Conservation (phyloP, 2,113 vertebrate genomes). For the Limanda limanda region DNA sequence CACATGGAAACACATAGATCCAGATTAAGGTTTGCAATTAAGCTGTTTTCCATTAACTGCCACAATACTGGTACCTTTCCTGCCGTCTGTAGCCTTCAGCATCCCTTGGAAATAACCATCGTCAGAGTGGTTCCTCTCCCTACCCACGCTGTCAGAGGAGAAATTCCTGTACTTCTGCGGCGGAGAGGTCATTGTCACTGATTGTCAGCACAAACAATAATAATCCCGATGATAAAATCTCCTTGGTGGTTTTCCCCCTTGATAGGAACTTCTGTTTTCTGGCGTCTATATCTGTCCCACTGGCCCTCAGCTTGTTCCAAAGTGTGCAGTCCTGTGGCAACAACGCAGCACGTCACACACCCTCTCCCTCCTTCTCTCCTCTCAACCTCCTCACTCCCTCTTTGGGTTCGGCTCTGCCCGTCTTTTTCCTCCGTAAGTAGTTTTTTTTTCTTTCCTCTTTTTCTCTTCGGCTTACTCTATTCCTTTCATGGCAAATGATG, state of each 20-base stretch:
- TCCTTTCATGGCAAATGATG: constrained; percentile 66
- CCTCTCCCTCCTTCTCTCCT: constrained; percentile 45
- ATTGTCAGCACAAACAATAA: constrained; percentile 26
- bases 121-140: constrained; percentile 79
- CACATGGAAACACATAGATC: constrained; percentile 9
- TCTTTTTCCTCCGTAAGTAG: constrained; percentile 34
- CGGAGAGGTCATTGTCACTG: constrained; percentile 71
- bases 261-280: constrained; percentile 17
- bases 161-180: constrained; percentile 78
- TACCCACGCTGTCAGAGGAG: constrained; percentile 73
- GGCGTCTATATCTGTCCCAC: constrained; percentile 43
- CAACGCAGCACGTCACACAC: constrained; percentile 49
- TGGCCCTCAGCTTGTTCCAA: constrained; percentile 26
- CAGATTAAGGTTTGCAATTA: constrained; percentile 7
- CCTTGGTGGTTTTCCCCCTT: constrained; percentile 1
- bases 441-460: constrained; percentile 40
- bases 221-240: constrained; percentile 42
- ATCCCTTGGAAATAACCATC: constrained; percentile 82
- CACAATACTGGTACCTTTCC: constrained; percentile 80
- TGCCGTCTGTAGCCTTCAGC: constrained; percentile 83
- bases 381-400: constrained; percentile 59
- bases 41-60: constrained; percentile 9
- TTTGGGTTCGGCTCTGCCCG: constrained; percentile 51
- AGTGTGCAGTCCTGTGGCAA: constrained; percentile 49
- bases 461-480: constrained; percentile 55